Percentiles rank a stretch among this genome's conserved stretches.
phyloP scores from a whole-genome alignment of 2,113 vertebrate genomes.

The chimpanzee (Pan troglodytes) region DNA sequence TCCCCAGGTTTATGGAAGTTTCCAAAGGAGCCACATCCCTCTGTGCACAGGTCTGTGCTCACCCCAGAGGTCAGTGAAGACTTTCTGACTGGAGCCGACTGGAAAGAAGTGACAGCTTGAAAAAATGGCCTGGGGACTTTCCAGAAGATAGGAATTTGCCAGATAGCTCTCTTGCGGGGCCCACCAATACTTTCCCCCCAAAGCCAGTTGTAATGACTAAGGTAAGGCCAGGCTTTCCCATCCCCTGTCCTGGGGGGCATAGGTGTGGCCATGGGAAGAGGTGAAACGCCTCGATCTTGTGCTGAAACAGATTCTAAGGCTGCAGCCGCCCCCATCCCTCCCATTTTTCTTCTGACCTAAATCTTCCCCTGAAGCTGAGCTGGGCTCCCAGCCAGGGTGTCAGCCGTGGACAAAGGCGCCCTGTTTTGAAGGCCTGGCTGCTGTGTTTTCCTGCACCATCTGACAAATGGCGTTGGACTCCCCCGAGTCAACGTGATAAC shows the following conservation, averaged over 20 bases:
- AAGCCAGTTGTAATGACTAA: not conserved
- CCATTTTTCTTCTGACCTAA: slow-evolving; percentile 67
- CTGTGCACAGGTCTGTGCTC: not conserved
- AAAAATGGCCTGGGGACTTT: not conserved
- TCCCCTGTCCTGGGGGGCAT: not conserved
- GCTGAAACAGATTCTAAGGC: not conserved
- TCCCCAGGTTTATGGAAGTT: not conserved
- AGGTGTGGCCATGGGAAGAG: not conserved
- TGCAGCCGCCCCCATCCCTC: not conserved
- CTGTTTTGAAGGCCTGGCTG: slow-evolving; percentile 37
- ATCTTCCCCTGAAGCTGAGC: slow-evolving; percentile 40
- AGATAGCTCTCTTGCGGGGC: not conserved
- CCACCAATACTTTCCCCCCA: not conserved
- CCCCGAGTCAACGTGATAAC: not conserved
- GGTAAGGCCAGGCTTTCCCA: not conserved
- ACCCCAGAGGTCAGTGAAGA: not conserved
- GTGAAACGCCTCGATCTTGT: not conserved
- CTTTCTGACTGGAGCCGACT: not conserved
- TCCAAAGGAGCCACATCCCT: fast-evolving
- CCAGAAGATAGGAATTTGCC: not conserved
- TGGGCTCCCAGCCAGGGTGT: slow-evolving; percentile 43
- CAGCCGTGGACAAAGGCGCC: slow-evolving; percentile 53
- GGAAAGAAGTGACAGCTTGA: not conserved
- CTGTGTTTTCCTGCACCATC: slow-evolving; percentile 9
- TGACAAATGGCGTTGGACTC: not conserved